These are phyloP conservation scores for Probaryconus sp. DNA, from an alignment of 1,140 invertebrate species.

Conservation along the genomic window DNA sequence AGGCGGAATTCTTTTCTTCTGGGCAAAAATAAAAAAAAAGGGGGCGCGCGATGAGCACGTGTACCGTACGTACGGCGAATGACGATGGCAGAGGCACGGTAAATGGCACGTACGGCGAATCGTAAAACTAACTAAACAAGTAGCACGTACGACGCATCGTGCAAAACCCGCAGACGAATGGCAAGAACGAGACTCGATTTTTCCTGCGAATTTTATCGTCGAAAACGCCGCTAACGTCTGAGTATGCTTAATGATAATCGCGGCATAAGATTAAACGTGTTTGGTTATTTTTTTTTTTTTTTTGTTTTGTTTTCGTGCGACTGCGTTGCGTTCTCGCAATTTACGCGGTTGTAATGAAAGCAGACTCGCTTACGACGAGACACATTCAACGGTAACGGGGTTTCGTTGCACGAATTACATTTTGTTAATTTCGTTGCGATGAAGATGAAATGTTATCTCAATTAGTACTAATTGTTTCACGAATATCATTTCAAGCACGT, in stretches of 20 bases:
- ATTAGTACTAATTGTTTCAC: no score
- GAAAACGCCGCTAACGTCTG: conserved; percentile 10
- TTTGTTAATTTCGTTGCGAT: conserved; percentile 4
- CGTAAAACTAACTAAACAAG: conserved; percentile 59
- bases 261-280: conserved; percentile 25
- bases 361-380: background rate
- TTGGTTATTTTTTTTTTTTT: no score
- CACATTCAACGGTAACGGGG: background rate
- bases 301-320: conserved; percentile 15
- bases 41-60: conserved; percentile 35
- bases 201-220: conserved; percentile 31
- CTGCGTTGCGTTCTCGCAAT: conserved; percentile 20
- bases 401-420: background rate
- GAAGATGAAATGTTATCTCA: no score
- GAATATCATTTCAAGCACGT: no score
- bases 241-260: conserved; percentile 41
- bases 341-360: conserved; percentile 22
- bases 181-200: conserved; percentile 57
- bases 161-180: conserved; percentile 43
- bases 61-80: conserved; percentile 54
- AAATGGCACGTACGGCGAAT: conserved; percentile 59
- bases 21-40: no score
- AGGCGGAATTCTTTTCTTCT: conserved; percentile 6
- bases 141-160: conserved; percentile 51
- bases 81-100: conserved; percentile 37